phyloP scores from a whole-genome alignment of 2,888 invertebrate genomes.

The Polylopha cassiicola region DNA sequence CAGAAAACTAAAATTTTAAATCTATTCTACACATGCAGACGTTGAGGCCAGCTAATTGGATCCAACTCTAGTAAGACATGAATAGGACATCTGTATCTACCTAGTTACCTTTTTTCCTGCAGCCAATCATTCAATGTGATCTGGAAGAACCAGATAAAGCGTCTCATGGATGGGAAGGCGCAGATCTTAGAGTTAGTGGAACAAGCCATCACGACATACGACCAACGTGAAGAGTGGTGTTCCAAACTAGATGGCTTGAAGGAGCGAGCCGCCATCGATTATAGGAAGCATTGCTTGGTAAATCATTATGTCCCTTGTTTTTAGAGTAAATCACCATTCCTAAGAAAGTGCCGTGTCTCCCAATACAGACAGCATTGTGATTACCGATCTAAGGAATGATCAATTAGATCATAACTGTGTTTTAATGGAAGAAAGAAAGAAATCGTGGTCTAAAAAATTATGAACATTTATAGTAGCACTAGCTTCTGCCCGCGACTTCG shows the following conservation, averaged over 20 bases:
- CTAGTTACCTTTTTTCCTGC: conserved; percentile 15
- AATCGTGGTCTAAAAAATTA: too few relatives aligned
- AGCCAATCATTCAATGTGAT: conserved; percentile 88
- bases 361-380: too few relatives aligned
- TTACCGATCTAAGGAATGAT: too few relatives aligned
- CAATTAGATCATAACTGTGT: too few relatives aligned
- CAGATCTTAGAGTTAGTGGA: conserved; percentile 91
- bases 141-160: conserved; percentile 86
- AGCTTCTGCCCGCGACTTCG: too few relatives aligned
- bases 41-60: too few relatives aligned
- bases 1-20: too few relatives aligned
- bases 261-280: conserved; percentile 79
- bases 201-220: conserved; percentile 91
- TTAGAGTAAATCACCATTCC: background rate
- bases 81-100: background rate
- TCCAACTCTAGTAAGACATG: too few relatives aligned
- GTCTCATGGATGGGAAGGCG: conserved; percentile 86
- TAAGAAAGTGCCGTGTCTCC: too few relatives aligned
- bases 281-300: conserved; percentile 68
- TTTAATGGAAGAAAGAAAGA: too few relatives aligned
- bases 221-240: conserved; percentile 89
- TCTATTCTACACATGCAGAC: too few relatives aligned
- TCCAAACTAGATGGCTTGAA: conserved; percentile 88
- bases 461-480: too few relatives aligned
- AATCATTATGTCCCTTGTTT: conserved; percentile 70